Percentiles rank a stretch among this genome's conserved stretches.
Conservation (phyloP, 2,888 invertebrate genomes). For the Byasa hedistus region DNA sequence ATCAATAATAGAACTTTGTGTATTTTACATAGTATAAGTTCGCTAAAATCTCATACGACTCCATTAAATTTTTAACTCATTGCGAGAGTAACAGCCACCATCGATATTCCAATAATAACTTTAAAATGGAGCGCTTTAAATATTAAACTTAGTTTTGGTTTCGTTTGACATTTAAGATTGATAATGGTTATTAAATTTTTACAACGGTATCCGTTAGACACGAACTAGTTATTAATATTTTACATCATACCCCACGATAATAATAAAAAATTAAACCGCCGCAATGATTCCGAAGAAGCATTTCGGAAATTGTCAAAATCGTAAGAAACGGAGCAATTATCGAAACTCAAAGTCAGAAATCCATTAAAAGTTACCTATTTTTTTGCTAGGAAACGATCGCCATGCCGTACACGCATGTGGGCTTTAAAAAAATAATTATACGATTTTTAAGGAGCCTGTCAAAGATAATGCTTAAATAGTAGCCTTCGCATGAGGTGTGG, state of each 20-base stretch:
- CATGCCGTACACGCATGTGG: slow-evolving; percentile 59
- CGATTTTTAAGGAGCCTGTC: slow-evolving; percentile 73
- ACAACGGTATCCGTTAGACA: background rate
- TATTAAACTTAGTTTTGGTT: background rate
- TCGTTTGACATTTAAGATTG: background rate
- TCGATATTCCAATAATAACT: too few species aligned
- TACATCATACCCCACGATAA: background rate
- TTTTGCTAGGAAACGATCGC: slow-evolving; percentile 45
- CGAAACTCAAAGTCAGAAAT: slow-evolving; percentile 58
- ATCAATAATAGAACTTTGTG: too few species aligned
- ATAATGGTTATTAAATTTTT: background rate
- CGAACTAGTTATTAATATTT: slow-evolving; percentile 1
- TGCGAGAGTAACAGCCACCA: too few species aligned
- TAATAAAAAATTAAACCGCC: background rate
- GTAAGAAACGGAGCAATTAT: slow-evolving; percentile 46
- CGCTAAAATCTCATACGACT: too few species aligned
- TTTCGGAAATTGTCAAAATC: slow-evolving; percentile 48
- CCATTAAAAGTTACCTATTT: slow-evolving; percentile 61
- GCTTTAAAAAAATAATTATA: slow-evolving; percentile 69
- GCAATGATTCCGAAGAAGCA: slow-evolving; percentile 21
- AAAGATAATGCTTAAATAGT: slow-evolving; percentile 77
- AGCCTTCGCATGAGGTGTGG: slow-evolving; percentile 57
- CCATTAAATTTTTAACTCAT: too few species aligned
- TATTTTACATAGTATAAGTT: too few species aligned
- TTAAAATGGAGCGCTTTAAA: background rate